Conservation (phyloP, 2,888 invertebrate species). For the Plagodis pulveraria region DNA sequence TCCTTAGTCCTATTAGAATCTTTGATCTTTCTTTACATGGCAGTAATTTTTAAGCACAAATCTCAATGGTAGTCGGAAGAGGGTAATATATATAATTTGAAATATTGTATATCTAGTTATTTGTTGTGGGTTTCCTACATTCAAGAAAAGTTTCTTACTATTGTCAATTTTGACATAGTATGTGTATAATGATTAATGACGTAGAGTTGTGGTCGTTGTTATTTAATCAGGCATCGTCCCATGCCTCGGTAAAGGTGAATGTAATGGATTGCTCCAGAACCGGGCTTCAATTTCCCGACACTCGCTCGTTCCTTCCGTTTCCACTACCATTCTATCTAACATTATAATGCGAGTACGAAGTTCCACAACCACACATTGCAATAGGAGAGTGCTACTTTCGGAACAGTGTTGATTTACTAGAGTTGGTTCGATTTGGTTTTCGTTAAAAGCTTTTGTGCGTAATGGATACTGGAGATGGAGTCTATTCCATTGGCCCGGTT, state of each 20-base stretch:
- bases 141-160: too few species aligned
- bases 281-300: slow-evolving; percentile 56
- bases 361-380: slow-evolving; percentile 21
- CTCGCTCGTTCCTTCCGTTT: slow-evolving; percentile 49
- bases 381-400: slow-evolving; percentile 36
- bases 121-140: too few species aligned
- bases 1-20: too few species aligned
- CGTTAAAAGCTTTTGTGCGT: slow-evolving; percentile 55
- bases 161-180: slow-evolving; percentile 1
- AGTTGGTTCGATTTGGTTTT: slow-evolving; percentile 42
- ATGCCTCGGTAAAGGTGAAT: slow-evolving; percentile 40
- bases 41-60: too few species aligned
- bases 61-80: too few species aligned
- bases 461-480: slow-evolving; percentile 30
- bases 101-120: too few species aligned
- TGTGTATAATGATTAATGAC: too few species aligned
- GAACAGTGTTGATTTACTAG: slow-evolving; percentile 22
- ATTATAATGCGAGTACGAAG: slow-evolving; percentile 32
- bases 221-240: slow-evolving; percentile 31
- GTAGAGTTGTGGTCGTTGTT: slow-evolving; percentile 14
- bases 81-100: too few species aligned
- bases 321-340: slow-evolving; percentile 29
- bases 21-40: too few species aligned
- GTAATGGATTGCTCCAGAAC: slow-evolving; percentile 46
- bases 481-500: too few species aligned